phyloP scores from a whole-genome alignment of 2,113 vertebrate genomes.

The Corvus hawaiiensis region DNA sequence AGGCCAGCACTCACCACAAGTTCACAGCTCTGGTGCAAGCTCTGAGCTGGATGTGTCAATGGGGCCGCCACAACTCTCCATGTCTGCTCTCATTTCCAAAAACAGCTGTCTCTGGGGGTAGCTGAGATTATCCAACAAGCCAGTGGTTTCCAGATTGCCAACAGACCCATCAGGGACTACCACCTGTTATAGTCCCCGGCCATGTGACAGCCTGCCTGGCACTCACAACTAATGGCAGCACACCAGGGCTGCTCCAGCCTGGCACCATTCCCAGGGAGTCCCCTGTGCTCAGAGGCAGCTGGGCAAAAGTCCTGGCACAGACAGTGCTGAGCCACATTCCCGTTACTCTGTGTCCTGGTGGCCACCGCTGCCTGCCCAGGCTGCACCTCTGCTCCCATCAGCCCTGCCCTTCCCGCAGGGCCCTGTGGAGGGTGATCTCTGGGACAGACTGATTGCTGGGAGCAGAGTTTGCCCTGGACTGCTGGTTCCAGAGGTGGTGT shows the following conservation, averaged over 20 bases:
- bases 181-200: fast-evolving
- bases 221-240: not conserved
- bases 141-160: not conserved
- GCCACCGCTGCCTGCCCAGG: not conserved
- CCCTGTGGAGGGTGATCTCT: fast-evolving
- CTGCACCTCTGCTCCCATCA: not conserved
- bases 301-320: not conserved
- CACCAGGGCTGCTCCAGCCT: not conserved
- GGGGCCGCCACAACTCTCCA: fast-evolving
- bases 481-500: not conserved
- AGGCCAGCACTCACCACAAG: not conserved
- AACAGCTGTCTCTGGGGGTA: fast-evolving
- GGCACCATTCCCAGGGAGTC: not conserved
- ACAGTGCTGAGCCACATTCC: not conserved
- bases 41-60: fast-evolving
- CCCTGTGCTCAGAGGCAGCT: not conserved
- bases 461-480: not conserved
- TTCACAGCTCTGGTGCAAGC: not conserved
- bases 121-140: not conserved
- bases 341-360: not conserved
- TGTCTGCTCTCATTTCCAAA: not conserved
- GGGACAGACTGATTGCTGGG: not conserved
- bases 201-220: not conserved
- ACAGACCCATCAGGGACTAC: not conserved
- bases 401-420: not conserved